phyloP scores from a whole-genome alignment of 1,140 invertebrate species.

The Anthonomus grandis region DNA sequence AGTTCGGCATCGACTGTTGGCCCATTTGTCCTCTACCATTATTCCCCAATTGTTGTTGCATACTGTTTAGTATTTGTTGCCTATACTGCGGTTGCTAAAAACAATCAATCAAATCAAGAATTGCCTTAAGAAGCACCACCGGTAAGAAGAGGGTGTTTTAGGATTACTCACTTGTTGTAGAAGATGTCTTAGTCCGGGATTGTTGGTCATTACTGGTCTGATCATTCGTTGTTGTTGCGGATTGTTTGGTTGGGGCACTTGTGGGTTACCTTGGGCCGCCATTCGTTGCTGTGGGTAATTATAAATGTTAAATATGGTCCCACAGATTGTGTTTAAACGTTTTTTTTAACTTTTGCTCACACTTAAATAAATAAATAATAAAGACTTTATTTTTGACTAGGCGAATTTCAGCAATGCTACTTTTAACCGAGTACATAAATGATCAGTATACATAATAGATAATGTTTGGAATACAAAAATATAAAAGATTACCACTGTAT shows the following conservation, averaged over 20 bases:
- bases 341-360: too few species aligned
- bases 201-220: conserved; percentile 60
- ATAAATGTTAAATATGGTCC: conserved; percentile 27
- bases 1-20: conserved; percentile 43
- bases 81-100: conserved; percentile 47
- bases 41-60: conserved; percentile 43
- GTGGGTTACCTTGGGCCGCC: conserved; percentile 37
- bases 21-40: conserved; percentile 43
- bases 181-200: conserved; percentile 65
- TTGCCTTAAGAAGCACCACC: not conserved
- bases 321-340: too few species aligned
- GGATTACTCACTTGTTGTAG: conserved; percentile 63
- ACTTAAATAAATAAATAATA: not conserved
- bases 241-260: conserved; percentile 28
- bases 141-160: not conserved
- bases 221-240: conserved; percentile 58
- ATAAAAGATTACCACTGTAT: conserved; percentile 21
- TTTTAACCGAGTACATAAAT: not conserved
- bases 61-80: conserved; percentile 45
- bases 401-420: too few species aligned
- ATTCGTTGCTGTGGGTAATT: conserved; percentile 46
- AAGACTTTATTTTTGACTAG: too few species aligned
- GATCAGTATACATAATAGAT: not conserved
- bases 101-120: conserved; percentile 16
- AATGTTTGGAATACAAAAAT: not conserved